These are phyloP conservation scores for Piprites chloris DNA, from an alignment of 2,113 vertebrate genomes.

Conservation along the genomic window DNA sequence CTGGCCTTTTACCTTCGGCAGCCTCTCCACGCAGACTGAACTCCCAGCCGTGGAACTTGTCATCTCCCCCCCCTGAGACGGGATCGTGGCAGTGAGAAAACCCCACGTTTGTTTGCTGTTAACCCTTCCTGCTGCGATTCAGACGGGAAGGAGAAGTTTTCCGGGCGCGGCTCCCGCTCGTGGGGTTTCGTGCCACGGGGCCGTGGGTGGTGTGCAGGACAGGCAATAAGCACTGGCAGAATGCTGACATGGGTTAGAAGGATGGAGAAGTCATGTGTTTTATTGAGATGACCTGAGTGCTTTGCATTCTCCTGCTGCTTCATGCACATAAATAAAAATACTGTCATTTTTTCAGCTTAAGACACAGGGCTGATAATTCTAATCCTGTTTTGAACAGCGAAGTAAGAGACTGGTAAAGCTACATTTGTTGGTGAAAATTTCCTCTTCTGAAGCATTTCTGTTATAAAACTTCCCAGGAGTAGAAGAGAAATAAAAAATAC, in stretches of 20 bases:
- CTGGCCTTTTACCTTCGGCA: conserved; percentile 75
- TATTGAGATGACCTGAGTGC: neutral
- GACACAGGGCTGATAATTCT: neutral
- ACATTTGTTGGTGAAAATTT: neutral
- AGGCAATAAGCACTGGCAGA: neutral
- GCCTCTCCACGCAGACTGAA: conserved; percentile 67
- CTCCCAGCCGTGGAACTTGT: conserved; percentile 54
- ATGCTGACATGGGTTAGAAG: neutral
- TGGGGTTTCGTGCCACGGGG: neutral
- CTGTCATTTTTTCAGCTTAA: neutral
- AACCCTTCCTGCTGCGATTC: neutral
- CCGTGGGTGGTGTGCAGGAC: neutral
- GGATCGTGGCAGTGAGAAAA: neutral
- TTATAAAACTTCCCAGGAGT: neutral
- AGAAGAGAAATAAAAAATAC: neutral
- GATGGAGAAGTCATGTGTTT: neutral
- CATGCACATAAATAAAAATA: neutral
- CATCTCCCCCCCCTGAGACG: neutral
- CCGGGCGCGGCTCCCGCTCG: neutral
- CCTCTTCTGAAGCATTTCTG: too few species aligned
- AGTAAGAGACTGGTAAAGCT: neutral
- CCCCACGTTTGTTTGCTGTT: neutral
- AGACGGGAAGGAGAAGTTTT: neutral
- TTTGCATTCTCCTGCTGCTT: neutral
- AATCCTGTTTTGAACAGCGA: neutral